A percentile compares a stretch with the other conserved stretches of the same genome.
These are phyloP conservation scores for Halesus radiatus DNA, from an alignment of 1,140 invertebrate genomes.

Conservation along the genomic window DNA sequence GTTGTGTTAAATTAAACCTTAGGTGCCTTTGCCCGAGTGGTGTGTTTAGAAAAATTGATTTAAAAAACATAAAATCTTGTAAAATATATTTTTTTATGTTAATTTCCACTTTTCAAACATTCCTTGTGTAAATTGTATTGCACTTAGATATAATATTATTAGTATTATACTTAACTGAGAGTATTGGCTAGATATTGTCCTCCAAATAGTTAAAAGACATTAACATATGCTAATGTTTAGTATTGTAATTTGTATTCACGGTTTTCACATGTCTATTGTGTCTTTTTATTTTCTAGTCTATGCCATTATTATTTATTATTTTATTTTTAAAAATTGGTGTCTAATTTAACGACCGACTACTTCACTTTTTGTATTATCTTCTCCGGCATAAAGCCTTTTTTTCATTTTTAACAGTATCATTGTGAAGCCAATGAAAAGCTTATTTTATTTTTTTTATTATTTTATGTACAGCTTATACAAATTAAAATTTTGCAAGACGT, in stretches of 20 bases:
- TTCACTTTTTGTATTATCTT: too few relatives aligned
- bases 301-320: constrained; percentile 33
- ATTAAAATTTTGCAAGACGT: too few relatives aligned
- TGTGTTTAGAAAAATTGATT: not conserved
- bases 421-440: too few relatives aligned
- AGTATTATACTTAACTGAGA: not conserved
- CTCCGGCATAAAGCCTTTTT: too few relatives aligned
- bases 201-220: constrained; percentile 41
- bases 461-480: too few relatives aligned
- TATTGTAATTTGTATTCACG: not conserved
- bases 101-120: not conserved
- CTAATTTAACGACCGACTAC: too few relatives aligned
- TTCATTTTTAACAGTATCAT: too few relatives aligned
- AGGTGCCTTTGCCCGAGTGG: not conserved
- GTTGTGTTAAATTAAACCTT: constrained; percentile 11
- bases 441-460: too few relatives aligned
- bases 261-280: constrained; percentile 20
- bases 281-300: constrained; percentile 17
- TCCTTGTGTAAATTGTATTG: constrained; percentile 3
- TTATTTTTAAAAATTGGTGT: not conserved
- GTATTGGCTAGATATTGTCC: constrained; percentile 39
- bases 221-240: not conserved
- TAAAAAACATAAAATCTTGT: not conserved
- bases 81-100: not conserved
- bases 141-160: not conserved